Evolutionary conservation across 2,888 invertebrate genomes (phyloP).

Genomic region (Falcaria lacertinaria): DNA sequence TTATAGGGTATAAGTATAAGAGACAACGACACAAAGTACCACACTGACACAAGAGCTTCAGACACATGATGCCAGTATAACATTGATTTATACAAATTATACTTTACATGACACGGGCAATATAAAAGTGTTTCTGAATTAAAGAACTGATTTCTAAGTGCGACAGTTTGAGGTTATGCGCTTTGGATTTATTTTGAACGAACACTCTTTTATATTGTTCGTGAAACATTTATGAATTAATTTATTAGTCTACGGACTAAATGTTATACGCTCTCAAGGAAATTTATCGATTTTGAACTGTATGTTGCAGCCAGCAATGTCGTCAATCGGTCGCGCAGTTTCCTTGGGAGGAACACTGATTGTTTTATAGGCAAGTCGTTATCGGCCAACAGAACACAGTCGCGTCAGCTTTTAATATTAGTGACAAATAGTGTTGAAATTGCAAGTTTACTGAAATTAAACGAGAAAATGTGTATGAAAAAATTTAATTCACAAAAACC

Average conservation of each 20-base stretch:
- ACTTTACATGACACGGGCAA: conserved; percentile 25
- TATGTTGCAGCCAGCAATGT: conserved; percentile 22
- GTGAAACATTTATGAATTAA: conserved; percentile 1
- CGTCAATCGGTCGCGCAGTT: conserved; percentile 23
- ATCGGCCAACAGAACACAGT: conserved; percentile 52
- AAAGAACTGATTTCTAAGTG: conserved; percentile 66
- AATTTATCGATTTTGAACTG: conserved; percentile 13
- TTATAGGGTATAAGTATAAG: conserved; percentile 47
- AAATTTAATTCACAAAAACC: conserved; percentile 38
- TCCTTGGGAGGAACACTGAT: conserved; percentile 11
- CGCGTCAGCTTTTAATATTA: conserved; percentile 76
- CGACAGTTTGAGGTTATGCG: conserved; percentile 52
- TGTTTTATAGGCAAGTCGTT: conserved; percentile 39
- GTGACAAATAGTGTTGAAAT: conserved; percentile 76
- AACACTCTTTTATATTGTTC: conserved; percentile 8
- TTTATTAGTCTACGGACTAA: conserved; percentile 12
- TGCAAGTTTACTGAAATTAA: conserved; percentile 61
- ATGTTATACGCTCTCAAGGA: conserved; percentile 23
- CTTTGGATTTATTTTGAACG: conserved; percentile 37
- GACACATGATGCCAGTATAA: conserved; percentile 48
- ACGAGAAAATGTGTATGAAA: conserved; percentile 43
- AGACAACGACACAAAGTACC: conserved; percentile 71
- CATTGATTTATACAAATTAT: conserved; percentile 12
- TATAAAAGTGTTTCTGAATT: conserved; percentile 32
- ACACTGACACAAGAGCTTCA: conserved; percentile 70